Evolutionary conservation across 2,888 invertebrate genomes (phyloP).

Genomic region (Dolomedes plantarius): DNA sequence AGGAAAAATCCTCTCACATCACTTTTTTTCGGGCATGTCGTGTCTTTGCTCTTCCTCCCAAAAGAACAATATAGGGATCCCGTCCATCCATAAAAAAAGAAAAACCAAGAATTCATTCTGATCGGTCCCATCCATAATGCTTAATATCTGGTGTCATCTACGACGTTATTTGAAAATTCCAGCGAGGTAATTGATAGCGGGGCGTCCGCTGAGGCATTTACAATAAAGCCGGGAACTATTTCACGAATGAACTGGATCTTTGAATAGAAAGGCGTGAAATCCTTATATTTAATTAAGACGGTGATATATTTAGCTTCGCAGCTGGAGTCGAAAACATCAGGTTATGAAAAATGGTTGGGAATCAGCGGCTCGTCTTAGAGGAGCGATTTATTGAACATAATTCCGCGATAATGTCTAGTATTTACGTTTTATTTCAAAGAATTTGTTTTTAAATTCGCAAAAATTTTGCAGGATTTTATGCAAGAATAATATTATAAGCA

Average conservation of each 20-base stretch:
- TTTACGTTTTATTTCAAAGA: too few species aligned
- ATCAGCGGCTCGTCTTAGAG: background rate
- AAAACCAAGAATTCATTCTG: background rate
- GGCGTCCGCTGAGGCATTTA: constrained; percentile 48
- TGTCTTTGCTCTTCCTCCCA: too few species aligned
- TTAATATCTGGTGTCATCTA: constrained; percentile 1
- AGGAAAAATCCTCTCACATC: too few species aligned
- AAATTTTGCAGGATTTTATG: too few species aligned
- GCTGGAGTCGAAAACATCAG: background rate
- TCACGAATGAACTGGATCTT: background rate
- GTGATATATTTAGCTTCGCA: background rate
- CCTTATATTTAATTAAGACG: constrained; percentile 2
- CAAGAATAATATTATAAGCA: too few species aligned
- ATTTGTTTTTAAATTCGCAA: too few species aligned
- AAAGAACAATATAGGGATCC: too few species aligned
- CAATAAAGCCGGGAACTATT: constrained; percentile 23
- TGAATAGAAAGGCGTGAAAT: background rate
- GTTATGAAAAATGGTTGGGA: background rate
- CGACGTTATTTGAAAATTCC: constrained; percentile 61
- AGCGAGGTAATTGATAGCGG: constrained; percentile 21
- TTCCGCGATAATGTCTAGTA: too few species aligned
- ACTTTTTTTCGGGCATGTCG: too few species aligned
- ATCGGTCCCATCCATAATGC: background rate
- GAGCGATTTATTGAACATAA: too few species aligned
- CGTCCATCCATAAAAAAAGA: too few species aligned